A percentile compares a stretch with the other conserved stretches of the same genome.
phyloP scores from a whole-genome alignment of 37 sponge, comb jelly and placozoan species.

The Diacarnus erythraeanus region DNA sequence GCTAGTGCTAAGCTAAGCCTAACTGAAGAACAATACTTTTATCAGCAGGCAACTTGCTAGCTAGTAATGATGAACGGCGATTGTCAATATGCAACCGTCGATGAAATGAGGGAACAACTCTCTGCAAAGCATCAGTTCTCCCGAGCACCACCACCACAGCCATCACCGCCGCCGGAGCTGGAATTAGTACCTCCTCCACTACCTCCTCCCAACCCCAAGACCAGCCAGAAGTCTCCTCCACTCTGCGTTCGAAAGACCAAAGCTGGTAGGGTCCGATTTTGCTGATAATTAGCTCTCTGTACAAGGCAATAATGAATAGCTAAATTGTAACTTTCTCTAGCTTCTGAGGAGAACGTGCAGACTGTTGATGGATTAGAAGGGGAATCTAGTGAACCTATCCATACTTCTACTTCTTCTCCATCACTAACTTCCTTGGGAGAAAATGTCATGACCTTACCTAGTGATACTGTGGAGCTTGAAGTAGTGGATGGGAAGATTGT shows the following conservation, averaged over 20 bases:
- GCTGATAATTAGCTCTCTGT: no score
- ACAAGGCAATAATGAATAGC: no score
- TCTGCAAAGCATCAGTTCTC: background rate
- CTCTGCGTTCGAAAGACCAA: no score
- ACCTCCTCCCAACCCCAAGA: background rate
- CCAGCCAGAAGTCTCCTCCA: no score
- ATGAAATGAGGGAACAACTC: background rate
- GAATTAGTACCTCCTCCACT: background rate
- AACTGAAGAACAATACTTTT: background rate
- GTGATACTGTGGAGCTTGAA: no score
- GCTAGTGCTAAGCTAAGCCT: background rate
- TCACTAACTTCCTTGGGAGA: background rate
- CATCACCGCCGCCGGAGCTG: background rate
- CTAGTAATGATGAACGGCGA: no score
- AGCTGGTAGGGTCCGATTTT: no score
- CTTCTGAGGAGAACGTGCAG: background rate
- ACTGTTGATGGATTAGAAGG: background rate
- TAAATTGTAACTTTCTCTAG: no score
- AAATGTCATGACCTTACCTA: background rate
- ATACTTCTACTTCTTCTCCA: background rate
- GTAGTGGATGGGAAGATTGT: background rate
- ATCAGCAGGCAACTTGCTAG: background rate
- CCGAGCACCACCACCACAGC: background rate
- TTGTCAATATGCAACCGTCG: background rate
- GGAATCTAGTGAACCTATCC: background rate